Evolutionary conservation across 2,797 vertebrate species (phyloP).

Genomic region (Anguilla obscura): DNA sequence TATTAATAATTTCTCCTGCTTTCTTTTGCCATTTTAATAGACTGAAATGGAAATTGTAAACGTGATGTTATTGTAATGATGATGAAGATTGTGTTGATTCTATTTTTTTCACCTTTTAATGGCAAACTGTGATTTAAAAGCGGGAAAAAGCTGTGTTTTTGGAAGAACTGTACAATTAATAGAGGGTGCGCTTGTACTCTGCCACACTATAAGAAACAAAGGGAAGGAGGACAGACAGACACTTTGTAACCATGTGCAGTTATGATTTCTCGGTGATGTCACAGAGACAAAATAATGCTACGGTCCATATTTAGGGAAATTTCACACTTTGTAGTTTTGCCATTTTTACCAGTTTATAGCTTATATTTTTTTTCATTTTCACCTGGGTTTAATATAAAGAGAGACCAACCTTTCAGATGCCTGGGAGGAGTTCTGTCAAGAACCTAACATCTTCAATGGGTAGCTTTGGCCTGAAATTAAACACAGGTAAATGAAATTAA

Average conservation of each 20-base stretch:
- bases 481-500: background rate
- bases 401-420: background rate
- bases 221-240: background rate
- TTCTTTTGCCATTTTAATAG: constrained; percentile 3
- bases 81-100: constrained; percentile 2
- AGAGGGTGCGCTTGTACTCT: background rate
- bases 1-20: background rate
- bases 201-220: background rate
- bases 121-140: constrained; percentile 9
- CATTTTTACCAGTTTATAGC: background rate
- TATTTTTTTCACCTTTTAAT: constrained; percentile 6
- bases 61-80: background rate
- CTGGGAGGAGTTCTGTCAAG: background rate
- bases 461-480: background rate
- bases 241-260: background rate
- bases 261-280: background rate
- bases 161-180: background rate
- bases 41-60: constrained; percentile 1
- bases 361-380: background rate
- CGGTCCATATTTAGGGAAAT: background rate
- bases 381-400: background rate
- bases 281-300: background rate
- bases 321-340: background rate
- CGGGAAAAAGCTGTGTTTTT: background rate
- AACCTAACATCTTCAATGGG: background rate